Conservation (phyloP, 2,113 vertebrate species). For the Nannospalax galili region DNA sequence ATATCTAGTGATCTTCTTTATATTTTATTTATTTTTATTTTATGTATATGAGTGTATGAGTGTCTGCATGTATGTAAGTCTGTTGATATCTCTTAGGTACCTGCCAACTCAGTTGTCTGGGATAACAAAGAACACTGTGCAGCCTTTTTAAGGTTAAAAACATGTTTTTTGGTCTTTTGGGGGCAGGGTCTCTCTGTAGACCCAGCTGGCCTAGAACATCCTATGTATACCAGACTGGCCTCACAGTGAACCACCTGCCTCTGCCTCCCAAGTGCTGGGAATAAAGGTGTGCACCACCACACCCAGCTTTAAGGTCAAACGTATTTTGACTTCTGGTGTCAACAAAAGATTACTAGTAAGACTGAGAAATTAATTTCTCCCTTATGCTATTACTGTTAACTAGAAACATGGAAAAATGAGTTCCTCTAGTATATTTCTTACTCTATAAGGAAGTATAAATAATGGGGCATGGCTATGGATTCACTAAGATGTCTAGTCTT, state of each 20-base stretch:
- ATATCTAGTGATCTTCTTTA: slow-evolving; percentile 22
- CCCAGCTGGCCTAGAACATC: too few relatives aligned
- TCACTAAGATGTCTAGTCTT: not conserved
- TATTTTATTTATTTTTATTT: too few relatives aligned
- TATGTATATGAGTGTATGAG: too few relatives aligned
- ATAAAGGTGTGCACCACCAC: too few relatives aligned
- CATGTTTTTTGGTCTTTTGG: too few relatives aligned
- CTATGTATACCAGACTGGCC: too few relatives aligned
- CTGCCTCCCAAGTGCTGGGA: too few relatives aligned
- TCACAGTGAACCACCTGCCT: too few relatives aligned
- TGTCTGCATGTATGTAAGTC: too few relatives aligned
- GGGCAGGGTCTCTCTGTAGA: too few relatives aligned
- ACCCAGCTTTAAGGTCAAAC: too few relatives aligned
- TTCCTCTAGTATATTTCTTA: not conserved
- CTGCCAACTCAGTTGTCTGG: not conserved
- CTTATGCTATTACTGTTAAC: not conserved
- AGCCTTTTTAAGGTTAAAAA: slow-evolving; percentile 32
- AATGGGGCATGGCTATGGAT: not conserved
- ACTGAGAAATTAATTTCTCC: slow-evolving; percentile 15
- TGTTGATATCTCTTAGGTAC: too few relatives aligned
- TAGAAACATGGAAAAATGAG: not conserved
- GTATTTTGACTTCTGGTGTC: slow-evolving; percentile 37
- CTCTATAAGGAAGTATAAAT: not conserved
- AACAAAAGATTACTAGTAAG: slow-evolving; percentile 38
- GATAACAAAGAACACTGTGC: not conserved